Base-by-base conservation (phyloP, 2,888 invertebrate species). In the Ormyrus pomaceus region DNA sequence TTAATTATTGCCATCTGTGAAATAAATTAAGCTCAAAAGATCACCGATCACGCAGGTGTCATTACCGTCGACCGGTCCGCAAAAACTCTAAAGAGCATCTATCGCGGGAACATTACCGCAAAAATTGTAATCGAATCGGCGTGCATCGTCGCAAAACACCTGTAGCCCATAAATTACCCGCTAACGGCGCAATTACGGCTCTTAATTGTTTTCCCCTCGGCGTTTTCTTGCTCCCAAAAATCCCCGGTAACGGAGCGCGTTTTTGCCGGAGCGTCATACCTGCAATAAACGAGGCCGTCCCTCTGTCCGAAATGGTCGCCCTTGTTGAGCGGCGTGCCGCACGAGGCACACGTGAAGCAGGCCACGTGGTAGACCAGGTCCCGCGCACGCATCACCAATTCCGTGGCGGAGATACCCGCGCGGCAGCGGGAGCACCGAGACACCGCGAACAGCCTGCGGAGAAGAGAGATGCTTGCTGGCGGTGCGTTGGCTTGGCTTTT, bases 271-370 rank as follows among this genome's bases (percentile, higher is more conserved):
- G 56, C 53, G 8, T n/a, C 86, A 87, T 85, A 89, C 88, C 90
- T 92, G 92, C 95, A 95, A 90, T 95, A 95, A 81, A 97, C 94
- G 82, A 96, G 92, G 71, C 95, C 95, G 84, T 95, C 95, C 82
- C 95, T 93, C 93, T 98, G 95, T 51, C 97, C 97, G 90, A 97
- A 98, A 86, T 96, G 95, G 88, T 98, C 98, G 45, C 98, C 98
- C 87, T 97, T 96, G 81, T 95, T 95, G 82, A 98, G 93, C 72
- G 95, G 94, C 58, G 94, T 93, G 69, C 96, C 95, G 90, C 98
- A 98, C 59, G 96, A 94, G 77, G 94, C 94, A 90, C 98, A 98
- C 55, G 96, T 95, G 92, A 98, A 98, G 91, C 98, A 98, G 84
- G 95, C 94, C 78, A 97, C 93, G 90, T 98, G 98, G 91, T 96